Evolutionary conservation across 2,113 vertebrate genomes (phyloP).

Genomic region (Melanotaenia duboulayi): DNA sequence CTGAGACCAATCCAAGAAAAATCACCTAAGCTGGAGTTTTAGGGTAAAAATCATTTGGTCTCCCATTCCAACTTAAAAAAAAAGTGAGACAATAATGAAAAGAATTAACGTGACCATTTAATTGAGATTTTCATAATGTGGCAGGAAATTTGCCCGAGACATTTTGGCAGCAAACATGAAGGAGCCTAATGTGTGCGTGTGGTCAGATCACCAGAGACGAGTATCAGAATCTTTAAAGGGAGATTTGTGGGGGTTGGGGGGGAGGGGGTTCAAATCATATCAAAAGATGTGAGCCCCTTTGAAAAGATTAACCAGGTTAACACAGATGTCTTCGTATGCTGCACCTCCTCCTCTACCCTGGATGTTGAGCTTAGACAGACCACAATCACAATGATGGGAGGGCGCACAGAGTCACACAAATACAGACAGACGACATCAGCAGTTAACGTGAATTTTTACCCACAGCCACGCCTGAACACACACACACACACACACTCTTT

Average conservation of each 20-base stretch:
- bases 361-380: conserved; percentile 5
- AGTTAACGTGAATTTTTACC: conserved; percentile 21
- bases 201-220: conserved; percentile 40
- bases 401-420: not conserved
- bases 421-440: conserved; percentile 31
- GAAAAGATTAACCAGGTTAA: conserved; percentile 66
- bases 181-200: conserved; percentile 38
- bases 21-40: conserved; percentile 33
- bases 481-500: not conserved
- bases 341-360: conserved; percentile 23
- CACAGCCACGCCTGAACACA: not conserved
- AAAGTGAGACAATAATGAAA: not conserved
- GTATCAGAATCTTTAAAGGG: conserved; percentile 48
- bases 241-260: conserved; percentile 27
- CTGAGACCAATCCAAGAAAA: conserved; percentile 47
- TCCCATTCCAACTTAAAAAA: not conserved
- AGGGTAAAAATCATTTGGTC: not conserved
- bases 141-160: conserved; percentile 31
- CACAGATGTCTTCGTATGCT: conserved; percentile 34
- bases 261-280: conserved; percentile 51
- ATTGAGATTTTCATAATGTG: conserved; percentile 17
- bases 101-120: conserved; percentile 5
- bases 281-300: conserved; percentile 62
- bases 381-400: not conserved
- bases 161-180: conserved; percentile 45